Conservation (phyloP, 2,797 vertebrate species). For the Adrianichthys oophorus region DNA sequence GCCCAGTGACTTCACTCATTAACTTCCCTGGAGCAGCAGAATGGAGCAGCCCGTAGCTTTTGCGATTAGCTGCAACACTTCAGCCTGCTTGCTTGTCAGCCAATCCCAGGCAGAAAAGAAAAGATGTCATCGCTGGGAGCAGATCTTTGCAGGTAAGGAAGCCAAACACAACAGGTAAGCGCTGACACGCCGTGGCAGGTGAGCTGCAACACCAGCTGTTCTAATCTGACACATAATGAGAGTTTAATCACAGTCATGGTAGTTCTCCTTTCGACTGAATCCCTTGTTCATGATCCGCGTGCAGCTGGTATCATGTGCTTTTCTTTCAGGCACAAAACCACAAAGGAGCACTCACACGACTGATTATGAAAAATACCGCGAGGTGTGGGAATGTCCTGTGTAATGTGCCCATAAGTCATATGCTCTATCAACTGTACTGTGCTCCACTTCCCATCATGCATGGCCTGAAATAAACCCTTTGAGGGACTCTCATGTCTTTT, state of each 20-base stretch:
- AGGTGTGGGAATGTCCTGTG: constrained; percentile 49
- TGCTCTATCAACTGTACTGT: constrained; percentile 50
- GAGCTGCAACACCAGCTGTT: constrained; percentile 26
- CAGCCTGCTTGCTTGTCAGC: constrained; percentile 54
- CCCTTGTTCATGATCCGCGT: constrained; percentile 42
- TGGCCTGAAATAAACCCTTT: constrained; percentile 36
- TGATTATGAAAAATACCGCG: constrained; percentile 48
- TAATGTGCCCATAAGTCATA: constrained; percentile 55
- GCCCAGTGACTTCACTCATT: constrained; percentile 81
- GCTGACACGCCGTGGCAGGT: constrained; percentile 32
- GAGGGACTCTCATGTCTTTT: constrained; percentile 22
- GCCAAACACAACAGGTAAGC: constrained; percentile 31
- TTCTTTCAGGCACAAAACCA: constrained; percentile 48
- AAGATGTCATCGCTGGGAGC: constrained; percentile 43
- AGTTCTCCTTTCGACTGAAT: constrained; percentile 48
- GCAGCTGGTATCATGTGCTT: constrained; percentile 58
- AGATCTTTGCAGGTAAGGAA: constrained; percentile 31
- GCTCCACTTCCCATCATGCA: constrained; percentile 49
- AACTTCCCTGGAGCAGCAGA: constrained; percentile 81
- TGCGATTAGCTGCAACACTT: constrained; percentile 70
- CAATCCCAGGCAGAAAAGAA: constrained; percentile 48
- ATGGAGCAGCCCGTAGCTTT: constrained; percentile 61
- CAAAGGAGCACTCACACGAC: constrained; percentile 41
- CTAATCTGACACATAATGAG: constrained; percentile 30
- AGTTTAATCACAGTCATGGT: constrained; percentile 34